These are phyloP conservation scores for Burhinus bistriatus DNA, from an alignment of 2,113 vertebrate species.

Conservation along the genomic window DNA sequence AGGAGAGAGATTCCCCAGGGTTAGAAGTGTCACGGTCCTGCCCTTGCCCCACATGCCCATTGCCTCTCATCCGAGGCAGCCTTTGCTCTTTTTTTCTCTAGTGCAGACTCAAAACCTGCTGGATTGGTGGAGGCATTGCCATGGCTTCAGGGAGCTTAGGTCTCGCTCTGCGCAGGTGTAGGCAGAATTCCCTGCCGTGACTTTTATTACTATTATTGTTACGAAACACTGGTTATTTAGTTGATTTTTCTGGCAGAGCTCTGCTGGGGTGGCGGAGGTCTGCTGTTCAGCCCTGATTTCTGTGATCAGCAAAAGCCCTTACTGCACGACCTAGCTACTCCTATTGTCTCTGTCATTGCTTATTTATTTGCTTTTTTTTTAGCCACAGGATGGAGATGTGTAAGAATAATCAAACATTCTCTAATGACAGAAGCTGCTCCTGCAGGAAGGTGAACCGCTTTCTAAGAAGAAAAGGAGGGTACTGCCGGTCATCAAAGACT, in stretches of 20 bases:
- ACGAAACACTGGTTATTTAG: background rate
- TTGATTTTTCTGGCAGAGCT: background rate
- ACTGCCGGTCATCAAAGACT: background rate
- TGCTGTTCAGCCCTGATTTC: background rate
- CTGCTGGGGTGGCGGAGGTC: background rate
- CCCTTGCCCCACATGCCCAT: background rate
- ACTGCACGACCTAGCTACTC: background rate
- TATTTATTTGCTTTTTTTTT: background rate
- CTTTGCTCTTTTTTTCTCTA: background rate
- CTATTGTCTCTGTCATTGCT: background rate
- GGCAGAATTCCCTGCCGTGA: background rate
- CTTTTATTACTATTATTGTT: background rate
- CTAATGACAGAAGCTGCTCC: background rate
- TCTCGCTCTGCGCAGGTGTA: background rate
- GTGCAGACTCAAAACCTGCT: background rate
- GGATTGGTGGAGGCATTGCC: background rate
- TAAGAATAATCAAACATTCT: background rate
- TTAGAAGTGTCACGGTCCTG: background rate
- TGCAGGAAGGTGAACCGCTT: fast-evolving
- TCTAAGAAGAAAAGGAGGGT: background rate
- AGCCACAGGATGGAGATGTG: background rate
- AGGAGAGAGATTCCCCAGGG: background rate
- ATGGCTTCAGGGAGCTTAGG: background rate
- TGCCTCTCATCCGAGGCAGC: background rate
- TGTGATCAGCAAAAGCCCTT: background rate